Base-by-base conservation (phyloP, 2,888 invertebrate species). In the Euclidia mi region DNA sequence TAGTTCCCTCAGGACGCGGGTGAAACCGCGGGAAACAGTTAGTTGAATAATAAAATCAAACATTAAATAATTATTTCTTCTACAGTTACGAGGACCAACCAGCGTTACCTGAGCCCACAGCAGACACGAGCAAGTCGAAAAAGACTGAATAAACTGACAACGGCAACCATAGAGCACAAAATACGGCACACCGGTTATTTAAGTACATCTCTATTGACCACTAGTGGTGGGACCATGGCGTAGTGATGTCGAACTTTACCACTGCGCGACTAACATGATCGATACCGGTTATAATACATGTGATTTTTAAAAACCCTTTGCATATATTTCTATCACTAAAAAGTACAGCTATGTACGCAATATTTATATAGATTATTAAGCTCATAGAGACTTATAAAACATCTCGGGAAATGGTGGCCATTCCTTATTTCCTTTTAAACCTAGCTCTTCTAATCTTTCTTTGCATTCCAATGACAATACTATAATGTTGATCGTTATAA, bases 61-160 rank as follows among this genome's bases (percentile, higher is more conserved):
- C 20, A 25, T 25, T 25, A 25, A 25, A 25, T 1, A 3, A 14
- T 6, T 7, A 6, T 34, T 57, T 6, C 50, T 67, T 17, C 44
- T 28, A 1, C 83, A 94, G 94, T 17, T 94, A 94, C 58, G 94
- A 94, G 68, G 94, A 94, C 76, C 94, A 94, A 55, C 91, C 93
- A 0, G 87, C 87, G 1, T 52, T 87, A 6, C 71, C 73, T 4
- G 84, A 84, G 31, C 55, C 76, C 0, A 64, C 75, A 2, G 74
- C 71, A 2, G 79, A 83, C 44, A 71, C 64, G 32, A 71, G 76
- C 69, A 90, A 88, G 78, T 59, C 84, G 28, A 92, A 91, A 78
- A 92, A 94, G 87, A 83, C 84, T 55, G 93, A 94, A 70, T 94
- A 89, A 66, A 44, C 50, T 29, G 40, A 28, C 34, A 40, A 20